These are phyloP conservation scores for Sepiola atlantica DNA, from an alignment of 2,888 invertebrate genomes.

Conservation along the genomic window DNA sequence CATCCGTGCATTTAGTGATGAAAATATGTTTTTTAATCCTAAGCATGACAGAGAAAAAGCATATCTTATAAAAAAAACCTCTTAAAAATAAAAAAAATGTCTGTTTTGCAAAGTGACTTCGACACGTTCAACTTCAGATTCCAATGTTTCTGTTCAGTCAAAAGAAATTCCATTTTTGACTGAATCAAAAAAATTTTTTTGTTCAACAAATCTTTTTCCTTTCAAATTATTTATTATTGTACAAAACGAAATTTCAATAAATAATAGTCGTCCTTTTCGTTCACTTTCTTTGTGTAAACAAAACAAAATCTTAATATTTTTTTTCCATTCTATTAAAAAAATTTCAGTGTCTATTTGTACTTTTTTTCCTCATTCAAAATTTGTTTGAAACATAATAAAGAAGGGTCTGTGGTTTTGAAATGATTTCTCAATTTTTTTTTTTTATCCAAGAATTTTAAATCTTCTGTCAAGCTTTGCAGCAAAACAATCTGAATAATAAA, in stretches of 20 bases:
- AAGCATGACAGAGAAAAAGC: too few relatives aligned
- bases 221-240: neutral
- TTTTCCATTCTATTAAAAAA: neutral
- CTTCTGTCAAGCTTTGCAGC: neutral
- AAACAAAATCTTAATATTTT: neutral
- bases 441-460: neutral
- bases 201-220: conserved; percentile 24
- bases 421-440: neutral
- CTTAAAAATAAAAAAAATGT: too few relatives aligned
- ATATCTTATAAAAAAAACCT: too few relatives aligned
- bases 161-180: neutral
- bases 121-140: neutral
- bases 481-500: neutral
- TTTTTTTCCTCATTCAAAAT: neutral
- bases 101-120: neutral
- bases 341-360: neutral
- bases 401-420: neutral
- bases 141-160: neutral
- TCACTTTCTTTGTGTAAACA: neutral
- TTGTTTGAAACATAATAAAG: neutral
- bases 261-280: neutral
- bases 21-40: too few relatives aligned
- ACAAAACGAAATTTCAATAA: neutral
- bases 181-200: neutral
- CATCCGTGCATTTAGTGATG: too few relatives aligned